Conservation (phyloP, 2,113 vertebrate species). For the Gadus chalcogrammus region DNA sequence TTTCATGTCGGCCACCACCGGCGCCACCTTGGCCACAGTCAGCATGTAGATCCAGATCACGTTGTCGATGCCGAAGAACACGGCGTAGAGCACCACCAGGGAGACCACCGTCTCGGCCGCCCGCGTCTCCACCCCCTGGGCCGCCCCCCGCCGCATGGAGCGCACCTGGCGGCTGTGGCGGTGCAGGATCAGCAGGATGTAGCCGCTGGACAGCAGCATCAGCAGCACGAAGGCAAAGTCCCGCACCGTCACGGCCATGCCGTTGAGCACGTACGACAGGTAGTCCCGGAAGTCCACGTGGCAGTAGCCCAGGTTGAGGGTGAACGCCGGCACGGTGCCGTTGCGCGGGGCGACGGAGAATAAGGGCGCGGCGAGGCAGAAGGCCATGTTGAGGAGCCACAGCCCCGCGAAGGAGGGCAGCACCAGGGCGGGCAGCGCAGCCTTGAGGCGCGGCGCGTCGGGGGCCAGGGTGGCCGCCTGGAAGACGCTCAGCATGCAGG, state of each 20-base stretch:
- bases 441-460: slow-evolving; percentile 52
- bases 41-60: slow-evolving; percentile 81
- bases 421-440: slow-evolving; percentile 57
- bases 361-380: slow-evolving; percentile 69
- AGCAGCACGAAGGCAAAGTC: slow-evolving; percentile 73
- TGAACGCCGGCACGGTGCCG: slow-evolving; percentile 68
- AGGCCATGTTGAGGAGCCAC: slow-evolving; percentile 74
- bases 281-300: slow-evolving; percentile 71
- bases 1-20: slow-evolving; percentile 73
- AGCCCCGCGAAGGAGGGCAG: slow-evolving; percentile 63
- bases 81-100: slow-evolving; percentile 70
- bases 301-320: slow-evolving; percentile 76
- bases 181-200: slow-evolving; percentile 71
- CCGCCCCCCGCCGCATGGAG: slow-evolving; percentile 46
- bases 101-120: slow-evolving; percentile 74
- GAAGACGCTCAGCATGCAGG: slow-evolving; percentile 76
- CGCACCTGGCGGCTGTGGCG: slow-evolving; percentile 62
- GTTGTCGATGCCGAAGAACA: slow-evolving; percentile 79
- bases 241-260: slow-evolving; percentile 60
- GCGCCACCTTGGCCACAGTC: slow-evolving; percentile 69
- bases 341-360: slow-evolving; percentile 74
- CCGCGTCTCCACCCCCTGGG: slow-evolving; percentile 62
- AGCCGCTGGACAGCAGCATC: slow-evolving; percentile 72
- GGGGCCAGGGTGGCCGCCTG: slow-evolving; percentile 70
- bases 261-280: slow-evolving; percentile 74